Percentiles rank a stretch among this genome's conserved stretches.
phyloP scores from a whole-genome alignment of 2,888 invertebrate genomes.

The Asteroscopus sphinx region DNA sequence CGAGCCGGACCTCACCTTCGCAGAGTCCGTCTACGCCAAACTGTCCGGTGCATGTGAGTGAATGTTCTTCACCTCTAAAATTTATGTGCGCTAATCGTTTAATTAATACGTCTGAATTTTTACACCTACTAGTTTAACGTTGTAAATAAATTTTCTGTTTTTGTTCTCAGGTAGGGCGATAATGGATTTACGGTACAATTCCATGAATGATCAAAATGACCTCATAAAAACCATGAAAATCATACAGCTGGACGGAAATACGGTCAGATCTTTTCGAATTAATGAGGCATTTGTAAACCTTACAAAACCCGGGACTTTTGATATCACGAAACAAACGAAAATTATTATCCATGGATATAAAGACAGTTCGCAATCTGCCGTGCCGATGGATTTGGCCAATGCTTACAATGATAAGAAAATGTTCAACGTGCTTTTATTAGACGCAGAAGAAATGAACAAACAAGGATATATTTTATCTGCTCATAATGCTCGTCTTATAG shows the following conservation, averaged over 20 bases:
- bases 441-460: conserved; percentile 83
- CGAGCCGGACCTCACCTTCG: conserved; percentile 75
- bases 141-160: conserved; percentile 16
- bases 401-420: conserved; percentile 83
- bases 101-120: conserved; percentile 5
- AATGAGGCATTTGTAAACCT: conserved; percentile 77
- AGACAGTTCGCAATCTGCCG: conserved; percentile 82
- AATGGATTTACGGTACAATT: conserved; percentile 79
- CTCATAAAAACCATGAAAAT: conserved; percentile 82
- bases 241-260: conserved; percentile 72
- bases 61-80: conserved; percentile 57
- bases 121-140: not conserved
- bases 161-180: conserved; percentile 82
- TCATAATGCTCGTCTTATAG: conserved; percentile 83
- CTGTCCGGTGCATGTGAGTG: conserved; percentile 86
- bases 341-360: conserved; percentile 85
- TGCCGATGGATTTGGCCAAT: conserved; percentile 80
- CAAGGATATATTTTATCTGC: conserved; percentile 83
- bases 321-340: conserved; percentile 85
- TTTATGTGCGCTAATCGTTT: conserved; percentile 36
- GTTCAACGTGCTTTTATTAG: conserved; percentile 84
- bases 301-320: conserved; percentile 75
- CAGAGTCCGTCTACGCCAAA: conserved; percentile 80
- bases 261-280: conserved; percentile 73
- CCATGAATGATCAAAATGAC: conserved; percentile 72